These are phyloP conservation scores for Aurelia aurita DNA, from an alignment of 30 jellyfish, hydroid and myxozoan genomes.

Conservation along the genomic window DNA sequence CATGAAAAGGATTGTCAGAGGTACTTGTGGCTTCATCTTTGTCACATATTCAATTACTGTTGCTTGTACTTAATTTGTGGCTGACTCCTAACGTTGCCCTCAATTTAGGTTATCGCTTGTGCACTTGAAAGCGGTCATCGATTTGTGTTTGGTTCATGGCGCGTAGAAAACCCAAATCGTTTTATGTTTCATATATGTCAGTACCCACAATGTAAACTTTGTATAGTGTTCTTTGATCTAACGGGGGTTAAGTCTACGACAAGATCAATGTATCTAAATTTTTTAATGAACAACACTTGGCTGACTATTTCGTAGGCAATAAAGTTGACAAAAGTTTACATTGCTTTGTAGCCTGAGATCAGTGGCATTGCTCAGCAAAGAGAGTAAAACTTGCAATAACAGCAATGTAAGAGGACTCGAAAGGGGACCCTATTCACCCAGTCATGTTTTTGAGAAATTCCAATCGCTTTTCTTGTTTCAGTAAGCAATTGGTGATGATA, in stretches of 20 bases:
- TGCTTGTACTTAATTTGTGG: constrained; percentile 48
- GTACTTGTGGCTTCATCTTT: constrained; percentile 41
- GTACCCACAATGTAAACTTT: constrained; percentile 47
- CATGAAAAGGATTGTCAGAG: constrained; percentile 25
- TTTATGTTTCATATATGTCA: constrained; percentile 10
- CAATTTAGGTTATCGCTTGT: constrained; percentile 35
- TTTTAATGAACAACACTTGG: too few species aligned
- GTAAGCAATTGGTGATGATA: too few species aligned
- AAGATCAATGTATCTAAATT: too few species aligned
- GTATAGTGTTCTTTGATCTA: neutral
- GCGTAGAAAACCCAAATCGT: constrained; percentile 50
- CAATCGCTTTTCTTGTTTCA: too few species aligned
- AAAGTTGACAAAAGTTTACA: too few species aligned
- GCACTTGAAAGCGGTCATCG: constrained; percentile 58
- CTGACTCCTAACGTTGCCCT: constrained; percentile 63
- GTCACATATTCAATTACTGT: constrained; percentile 37
- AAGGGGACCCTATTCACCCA: too few species aligned
- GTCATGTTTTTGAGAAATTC: too few species aligned
- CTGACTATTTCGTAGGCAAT: too few species aligned
- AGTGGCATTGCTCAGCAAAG: too few species aligned
- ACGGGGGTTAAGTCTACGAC: constrained; percentile 38
- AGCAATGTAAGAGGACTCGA: too few species aligned
- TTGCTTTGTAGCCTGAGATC: too few species aligned
- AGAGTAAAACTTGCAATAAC: too few species aligned
- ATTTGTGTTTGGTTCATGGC: constrained; percentile 16